Evolutionary conservation across 1,140 invertebrate genomes (phyloP).

Genomic region (Diorhabda elongata): DNA sequence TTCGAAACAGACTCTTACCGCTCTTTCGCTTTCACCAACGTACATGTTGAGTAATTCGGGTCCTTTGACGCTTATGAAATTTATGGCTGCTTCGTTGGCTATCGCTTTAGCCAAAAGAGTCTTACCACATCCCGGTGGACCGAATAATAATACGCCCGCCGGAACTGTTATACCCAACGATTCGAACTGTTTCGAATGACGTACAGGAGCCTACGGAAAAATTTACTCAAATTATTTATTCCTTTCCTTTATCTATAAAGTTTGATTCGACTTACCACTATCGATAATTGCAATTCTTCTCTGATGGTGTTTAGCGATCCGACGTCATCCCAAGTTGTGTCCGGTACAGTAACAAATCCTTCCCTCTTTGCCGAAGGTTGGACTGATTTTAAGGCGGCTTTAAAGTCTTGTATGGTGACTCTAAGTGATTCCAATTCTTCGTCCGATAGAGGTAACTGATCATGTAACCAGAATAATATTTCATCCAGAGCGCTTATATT

Average conservation of each 20-base stretch:
- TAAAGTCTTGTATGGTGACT: constrained; percentile 73
- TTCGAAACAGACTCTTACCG: constrained; percentile 91
- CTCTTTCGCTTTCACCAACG: constrained; percentile 97
- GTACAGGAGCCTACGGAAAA: constrained; percentile 74
- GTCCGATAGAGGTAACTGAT: constrained; percentile 51
- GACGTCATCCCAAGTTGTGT: constrained; percentile 96
- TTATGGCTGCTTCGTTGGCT: constrained; percentile 83
- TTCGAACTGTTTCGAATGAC: constrained; percentile 74
- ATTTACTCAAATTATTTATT: not conserved
- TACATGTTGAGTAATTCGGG: constrained; percentile 95
- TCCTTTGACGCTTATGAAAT: constrained; percentile 89
- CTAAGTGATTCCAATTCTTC: constrained; percentile 60
- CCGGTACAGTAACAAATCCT: constrained; percentile 95
- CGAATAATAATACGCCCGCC: constrained; percentile 78
- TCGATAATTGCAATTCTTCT: constrained; percentile 84
- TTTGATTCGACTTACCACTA: constrained; percentile 61
- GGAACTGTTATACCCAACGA: constrained; percentile 72
- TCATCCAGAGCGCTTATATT: constrained; percentile 36
- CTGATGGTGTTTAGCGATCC: constrained; percentile 86
- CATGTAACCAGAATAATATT: constrained; percentile 56
- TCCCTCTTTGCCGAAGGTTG: constrained; percentile 94
- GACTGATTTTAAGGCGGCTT: constrained; percentile 72
- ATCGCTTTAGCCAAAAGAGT: constrained; percentile 88
- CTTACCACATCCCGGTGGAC: constrained; percentile 92
- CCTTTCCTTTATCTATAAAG: not conserved